These are phyloP conservation scores for Phrynocephalus versicolor DNA, from an alignment of 2,113 vertebrate genomes.

Conservation along the genomic window DNA sequence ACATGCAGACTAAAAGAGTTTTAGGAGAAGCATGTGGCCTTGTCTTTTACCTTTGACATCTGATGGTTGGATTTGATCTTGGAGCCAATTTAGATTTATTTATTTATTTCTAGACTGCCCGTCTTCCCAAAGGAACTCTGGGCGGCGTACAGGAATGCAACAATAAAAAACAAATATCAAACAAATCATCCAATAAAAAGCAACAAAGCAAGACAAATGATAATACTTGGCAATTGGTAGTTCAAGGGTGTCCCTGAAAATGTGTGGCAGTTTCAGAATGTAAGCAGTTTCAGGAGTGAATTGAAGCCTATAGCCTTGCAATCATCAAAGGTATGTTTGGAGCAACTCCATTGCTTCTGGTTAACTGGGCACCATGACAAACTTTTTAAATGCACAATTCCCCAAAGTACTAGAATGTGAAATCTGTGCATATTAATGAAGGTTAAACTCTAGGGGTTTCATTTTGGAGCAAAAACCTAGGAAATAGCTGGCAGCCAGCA, in stretches of 20 bases:
- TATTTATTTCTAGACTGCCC: too few relatives aligned
- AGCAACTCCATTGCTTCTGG: constrained; percentile 23
- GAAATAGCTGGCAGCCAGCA: neutral
- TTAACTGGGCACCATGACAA: constrained; percentile 1
- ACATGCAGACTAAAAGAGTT: neutral
- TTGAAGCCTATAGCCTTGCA: neutral
- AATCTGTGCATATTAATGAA: constrained; percentile 37
- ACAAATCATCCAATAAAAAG: too few relatives aligned
- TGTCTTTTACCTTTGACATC: neutral
- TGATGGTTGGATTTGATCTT: neutral
- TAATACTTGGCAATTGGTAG: too few relatives aligned
- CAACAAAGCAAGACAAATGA: too few relatives aligned
- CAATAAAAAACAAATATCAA: too few relatives aligned
- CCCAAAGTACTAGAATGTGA: neutral
- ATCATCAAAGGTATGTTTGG: constrained; percentile 17
- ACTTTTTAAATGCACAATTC: neutral
- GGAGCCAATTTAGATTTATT: neutral
- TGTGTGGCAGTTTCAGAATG: neutral
- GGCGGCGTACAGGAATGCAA: too few relatives aligned
- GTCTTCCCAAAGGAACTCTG: too few relatives aligned
- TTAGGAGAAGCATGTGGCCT: neutral
- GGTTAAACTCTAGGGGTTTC: neutral
- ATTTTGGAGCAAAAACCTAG: neutral
- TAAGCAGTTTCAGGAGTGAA: neutral
- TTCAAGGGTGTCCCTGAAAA: neutral